Evolutionary conservation across 1,140 invertebrate species (phyloP).

Genomic region (Philopotamus ludificatus): DNA sequence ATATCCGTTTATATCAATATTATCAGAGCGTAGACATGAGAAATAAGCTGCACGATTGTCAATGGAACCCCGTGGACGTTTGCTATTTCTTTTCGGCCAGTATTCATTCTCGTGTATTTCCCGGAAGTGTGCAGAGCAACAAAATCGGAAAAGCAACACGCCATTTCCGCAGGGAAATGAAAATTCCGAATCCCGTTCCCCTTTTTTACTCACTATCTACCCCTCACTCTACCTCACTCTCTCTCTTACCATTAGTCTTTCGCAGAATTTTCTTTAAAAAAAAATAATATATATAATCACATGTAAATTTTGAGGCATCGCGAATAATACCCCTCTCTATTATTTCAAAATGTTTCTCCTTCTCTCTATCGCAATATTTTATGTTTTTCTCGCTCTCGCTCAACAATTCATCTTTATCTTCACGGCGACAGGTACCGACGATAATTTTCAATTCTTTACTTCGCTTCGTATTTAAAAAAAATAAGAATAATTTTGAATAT

Average conservation of each 20-base stretch:
- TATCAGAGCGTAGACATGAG: no score
- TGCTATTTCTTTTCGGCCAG: no score
- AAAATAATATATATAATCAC: constrained; percentile 11
- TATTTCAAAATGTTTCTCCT: background rate
- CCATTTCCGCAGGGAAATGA: constrained; percentile 33
- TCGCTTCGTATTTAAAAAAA: no score
- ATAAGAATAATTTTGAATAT: background rate
- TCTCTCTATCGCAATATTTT: background rate
- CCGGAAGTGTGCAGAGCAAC: background rate
- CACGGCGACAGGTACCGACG: no score
- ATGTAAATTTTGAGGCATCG: constrained; percentile 2
- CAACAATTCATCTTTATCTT: no score
- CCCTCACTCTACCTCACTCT: background rate
- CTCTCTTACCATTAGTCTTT: background rate
- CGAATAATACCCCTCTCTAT: background rate
- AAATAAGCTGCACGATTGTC: no score
- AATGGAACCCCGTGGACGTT: no score
- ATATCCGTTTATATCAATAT: background rate
- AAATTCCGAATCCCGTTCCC: constrained; percentile 3
- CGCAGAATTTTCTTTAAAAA: background rate
- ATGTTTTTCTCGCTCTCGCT: background rate
- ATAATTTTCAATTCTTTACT: no score
- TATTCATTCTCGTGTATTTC: background rate
- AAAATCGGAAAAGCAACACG: constrained; percentile 17
- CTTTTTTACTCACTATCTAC: background rate